Conservation (phyloP, 2,113 vertebrate species). For the Danio rerio region GRCz12tu NC_133191.1:17988501-17989000, state of each 20-base stretch:
- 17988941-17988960: background rate
- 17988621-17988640: too few relatives aligned
- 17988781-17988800: background rate
- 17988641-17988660: background rate
- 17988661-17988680: slow-evolving; percentile 15
- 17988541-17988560: too few relatives aligned
- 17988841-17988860: too few relatives aligned
- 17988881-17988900: background rate
- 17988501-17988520: background rate
- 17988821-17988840: background rate
- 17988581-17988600: background rate
- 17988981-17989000: slow-evolving; percentile 40
- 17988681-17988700: slow-evolving; percentile 8
- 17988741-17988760: background rate
- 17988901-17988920: background rate
- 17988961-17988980: slow-evolving; percentile 48
- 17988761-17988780: background rate
- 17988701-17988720: background rate
- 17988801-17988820: too few relatives aligned
- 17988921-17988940: too few relatives aligned
- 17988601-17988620: background rate
- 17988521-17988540: too few relatives aligned
- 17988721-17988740: too few relatives aligned
- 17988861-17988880: background rate
- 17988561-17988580: background rate